Evolutionary conservation across 2,113 vertebrate species (phyloP), one percentile per base, ranked within the genome.

Genomic region (Paratilapia polleni): DNA sequence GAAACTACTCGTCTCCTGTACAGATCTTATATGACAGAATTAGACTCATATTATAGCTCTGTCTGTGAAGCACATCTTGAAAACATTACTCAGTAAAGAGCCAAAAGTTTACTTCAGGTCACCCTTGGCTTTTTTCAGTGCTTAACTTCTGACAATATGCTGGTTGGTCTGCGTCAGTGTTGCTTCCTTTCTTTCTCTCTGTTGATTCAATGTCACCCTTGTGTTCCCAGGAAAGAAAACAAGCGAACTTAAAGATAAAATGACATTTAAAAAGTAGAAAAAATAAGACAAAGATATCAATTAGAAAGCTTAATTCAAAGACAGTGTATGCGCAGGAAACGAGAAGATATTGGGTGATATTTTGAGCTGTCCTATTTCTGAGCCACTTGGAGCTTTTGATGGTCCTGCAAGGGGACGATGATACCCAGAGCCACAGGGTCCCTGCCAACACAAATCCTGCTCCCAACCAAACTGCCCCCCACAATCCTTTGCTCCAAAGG

Each of bases 381-480:
- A 20, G 63, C 89, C 52, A 63, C 78, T 59, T 62, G 79, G 43
- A 59, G n/a, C 59, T 77, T 84, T 77, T 87, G 87, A 81, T 78
- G 62, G 84, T 85, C 61, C 75, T 80, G 75, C 77, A 80, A 80
- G 87, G 84, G 89, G 80, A 54, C 80, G 89, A 94, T 90, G 83
- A 89, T 94, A 94, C 92, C 92, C 93, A 95, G 95, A 95, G 52
- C 89, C 75, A 77, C 79, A 62, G 52, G 77, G 86, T 66, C 74
- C 74, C 83, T 93, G 95, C 95, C 95, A 96, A 94, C 87, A 95
- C 91, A 95, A 95, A 95, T 87, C 94, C 75, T 49, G 76, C 81
- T 90, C 80, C 78, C 76, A 80, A 80, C 74, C 41, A 66, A 83
- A 38, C 34, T 81, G 77, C 84, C 89, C 61, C 91, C 91, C 83